These are phyloP conservation scores for Adelosebastes latens DNA, from an alignment of 2,797 vertebrate genomes.

Conservation along the genomic window DNA sequence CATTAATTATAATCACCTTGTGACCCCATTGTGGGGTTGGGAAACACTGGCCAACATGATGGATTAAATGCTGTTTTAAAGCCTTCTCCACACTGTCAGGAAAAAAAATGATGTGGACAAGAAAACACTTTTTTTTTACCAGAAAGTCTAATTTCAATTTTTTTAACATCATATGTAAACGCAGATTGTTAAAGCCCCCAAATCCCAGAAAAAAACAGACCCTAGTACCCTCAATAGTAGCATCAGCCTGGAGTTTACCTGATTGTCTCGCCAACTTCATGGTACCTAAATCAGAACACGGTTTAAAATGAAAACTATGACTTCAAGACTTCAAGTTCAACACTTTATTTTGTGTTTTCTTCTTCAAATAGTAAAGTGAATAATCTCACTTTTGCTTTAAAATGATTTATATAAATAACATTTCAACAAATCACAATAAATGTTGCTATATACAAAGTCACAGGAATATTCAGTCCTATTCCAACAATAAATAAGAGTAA, in stretches of 20 bases:
- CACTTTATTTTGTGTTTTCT: constrained; percentile 80
- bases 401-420: constrained; percentile 85
- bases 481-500: constrained; percentile 83
- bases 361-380: constrained; percentile 79
- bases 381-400: constrained; percentile 73
- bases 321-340: constrained; percentile 53
- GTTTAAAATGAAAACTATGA: constrained; percentile 4
- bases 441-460: constrained; percentile 79
- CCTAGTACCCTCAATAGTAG: neutral
- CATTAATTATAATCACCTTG: neutral
- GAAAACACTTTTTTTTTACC: neutral
- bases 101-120: rapidly evolving
- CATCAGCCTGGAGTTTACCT: too few relatives aligned
- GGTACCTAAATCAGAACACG: neutral
- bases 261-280: neutral
- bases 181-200: neutral
- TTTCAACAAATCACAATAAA: constrained; percentile 81
- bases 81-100: neutral
- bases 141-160: neutral
- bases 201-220: rapidly evolving
- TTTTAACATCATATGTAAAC: neutral
- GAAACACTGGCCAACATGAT: neutral
- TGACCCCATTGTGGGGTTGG: neutral
- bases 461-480: constrained; percentile 70
- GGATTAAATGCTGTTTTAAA: neutral